Base-by-base conservation (phyloP, 2,797 vertebrate genomes). In the Galaxias olidus region DNA sequence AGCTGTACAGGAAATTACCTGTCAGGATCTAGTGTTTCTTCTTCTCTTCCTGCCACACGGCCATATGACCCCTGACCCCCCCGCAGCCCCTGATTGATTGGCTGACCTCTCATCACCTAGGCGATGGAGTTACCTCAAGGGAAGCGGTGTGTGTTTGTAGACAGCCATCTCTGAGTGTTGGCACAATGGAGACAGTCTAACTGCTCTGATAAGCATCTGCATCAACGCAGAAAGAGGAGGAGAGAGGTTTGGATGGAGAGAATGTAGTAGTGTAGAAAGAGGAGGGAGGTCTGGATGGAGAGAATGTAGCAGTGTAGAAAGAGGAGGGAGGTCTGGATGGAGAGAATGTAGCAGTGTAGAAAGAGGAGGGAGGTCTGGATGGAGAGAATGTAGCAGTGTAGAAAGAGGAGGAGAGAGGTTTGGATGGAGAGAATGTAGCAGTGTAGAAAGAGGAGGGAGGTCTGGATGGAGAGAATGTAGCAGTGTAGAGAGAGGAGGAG, bases 1-100 rank as follows among this genome's bases (percentile, higher is more conserved):
- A 84, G 77, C 65, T 58, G 67, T 0, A 19, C 82, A 87, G 88
- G 87, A 90, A 88, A 86, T 83, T 75, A 83, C 75, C 78, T 86
- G 84, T 88, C 87, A 83, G 84, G 30, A 86, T 77, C 81, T 83
- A 79, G 71, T 66, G 54, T 79, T 83, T 78, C 74, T 74, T 61
- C 67, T 2, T 7, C 69, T 86, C 30, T 88, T 90, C 85, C 87
- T 87, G 82, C 72, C 78, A 49, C 71, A 59, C 72, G 55, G 66
- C 63, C 71, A 63, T 56, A 54, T 55, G 73, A 30, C 66, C 48
- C 81, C 68, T n/a, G n/a, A n/a, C 30, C 30, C 30, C 30, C 30
- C 30, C 30, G 3, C 30, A n/a, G n/a, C 30, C 30, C 30, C 59
- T 69, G 70, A 68, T 63, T 77, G 77, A 81, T 84, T 78, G 76